These are phyloP conservation scores for Ctenosaura bakeri DNA, from an alignment of 2,797 vertebrate species.

Conservation along the genomic window DNA sequence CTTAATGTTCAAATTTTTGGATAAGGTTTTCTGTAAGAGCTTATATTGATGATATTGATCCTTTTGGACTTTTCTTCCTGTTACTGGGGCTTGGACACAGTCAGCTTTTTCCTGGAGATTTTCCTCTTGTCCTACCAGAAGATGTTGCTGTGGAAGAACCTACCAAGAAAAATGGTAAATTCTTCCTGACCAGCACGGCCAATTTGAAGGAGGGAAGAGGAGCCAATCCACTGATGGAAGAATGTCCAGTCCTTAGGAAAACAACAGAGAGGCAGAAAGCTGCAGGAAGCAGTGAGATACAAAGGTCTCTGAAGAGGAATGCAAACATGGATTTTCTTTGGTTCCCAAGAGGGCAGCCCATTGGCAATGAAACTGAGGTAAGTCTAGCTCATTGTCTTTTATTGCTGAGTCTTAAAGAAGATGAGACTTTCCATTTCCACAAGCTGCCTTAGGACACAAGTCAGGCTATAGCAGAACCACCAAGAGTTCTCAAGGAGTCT, in stretches of 20 bases:
- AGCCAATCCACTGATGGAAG: background rate
- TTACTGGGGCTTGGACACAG: slow-evolving; percentile 61
- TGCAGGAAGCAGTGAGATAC: slow-evolving; percentile 39
- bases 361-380: slow-evolving; percentile 64
- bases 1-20: background rate
- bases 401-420: background rate
- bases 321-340: background rate
- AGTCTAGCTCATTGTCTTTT: slow-evolving; percentile 38
- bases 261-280: slow-evolving; percentile 49
- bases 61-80: slow-evolving; percentile 38
- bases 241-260: slow-evolving; percentile 8
- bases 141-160: slow-evolving; percentile 72
- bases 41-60: background rate
- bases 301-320: slow-evolving; percentile 35
- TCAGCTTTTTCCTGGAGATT: slow-evolving; percentile 76
- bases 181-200: slow-evolving; percentile 63
- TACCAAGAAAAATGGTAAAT: slow-evolving; percentile 74
- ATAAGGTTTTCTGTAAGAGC: background rate
- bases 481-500: background rate
- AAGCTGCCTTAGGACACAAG: background rate
- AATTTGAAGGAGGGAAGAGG: slow-evolving; percentile 60
- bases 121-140: slow-evolving; percentile 66
- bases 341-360: slow-evolving; percentile 62
- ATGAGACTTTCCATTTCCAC: background rate
- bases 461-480: background rate